Percentiles rank a stretch among this genome's conserved stretches.
Conservation (phyloP, 1,140 invertebrate species). For the Megathymus violae region DNA sequence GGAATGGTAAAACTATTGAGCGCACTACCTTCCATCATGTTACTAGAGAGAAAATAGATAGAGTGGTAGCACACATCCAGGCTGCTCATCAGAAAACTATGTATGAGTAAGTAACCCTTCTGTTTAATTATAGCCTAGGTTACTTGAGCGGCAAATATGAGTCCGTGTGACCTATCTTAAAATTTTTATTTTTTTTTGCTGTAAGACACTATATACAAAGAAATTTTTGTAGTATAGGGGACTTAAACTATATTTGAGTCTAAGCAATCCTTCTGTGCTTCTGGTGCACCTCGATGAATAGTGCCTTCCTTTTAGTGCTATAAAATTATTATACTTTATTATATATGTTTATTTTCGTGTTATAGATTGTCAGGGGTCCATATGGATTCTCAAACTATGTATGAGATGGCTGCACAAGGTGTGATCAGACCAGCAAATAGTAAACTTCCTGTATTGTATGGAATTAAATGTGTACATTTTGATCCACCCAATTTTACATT, state of each 20-base stretch:
- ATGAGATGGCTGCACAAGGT: constrained; percentile 93
- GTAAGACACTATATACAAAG: too few relatives aligned
- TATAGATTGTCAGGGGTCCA: constrained; percentile 90
- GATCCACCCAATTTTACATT: constrained; percentile 93
- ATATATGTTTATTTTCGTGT: constrained; percentile 11
- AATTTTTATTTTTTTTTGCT: too few relatives aligned
- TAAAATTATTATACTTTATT: too few relatives aligned
- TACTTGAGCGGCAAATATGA: too few relatives aligned
- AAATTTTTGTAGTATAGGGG: too few relatives aligned
- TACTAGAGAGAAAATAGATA: constrained; percentile 86
- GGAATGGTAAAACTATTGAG: constrained; percentile 89
- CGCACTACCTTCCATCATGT: constrained; percentile 89
- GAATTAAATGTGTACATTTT: constrained; percentile 93
- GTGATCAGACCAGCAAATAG: constrained; percentile 88
- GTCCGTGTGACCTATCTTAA: background rate
- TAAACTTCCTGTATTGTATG: constrained; percentile 92
- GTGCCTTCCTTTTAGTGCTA: too few relatives aligned
- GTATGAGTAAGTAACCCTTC: constrained; percentile 89
- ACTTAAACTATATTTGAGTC: too few relatives aligned
- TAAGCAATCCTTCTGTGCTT: too few relatives aligned
- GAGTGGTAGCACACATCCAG: constrained; percentile 89
- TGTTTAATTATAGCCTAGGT: too few relatives aligned
- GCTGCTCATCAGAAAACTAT: constrained; percentile 92
- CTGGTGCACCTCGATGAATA: too few relatives aligned
- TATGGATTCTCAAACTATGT: constrained; percentile 93